Percentiles rank a stretch among this genome's conserved stretches.
Evolutionary conservation across 2,888 invertebrate genomes (phyloP).

Genomic region (Lepidochrysops patricia): DNA sequence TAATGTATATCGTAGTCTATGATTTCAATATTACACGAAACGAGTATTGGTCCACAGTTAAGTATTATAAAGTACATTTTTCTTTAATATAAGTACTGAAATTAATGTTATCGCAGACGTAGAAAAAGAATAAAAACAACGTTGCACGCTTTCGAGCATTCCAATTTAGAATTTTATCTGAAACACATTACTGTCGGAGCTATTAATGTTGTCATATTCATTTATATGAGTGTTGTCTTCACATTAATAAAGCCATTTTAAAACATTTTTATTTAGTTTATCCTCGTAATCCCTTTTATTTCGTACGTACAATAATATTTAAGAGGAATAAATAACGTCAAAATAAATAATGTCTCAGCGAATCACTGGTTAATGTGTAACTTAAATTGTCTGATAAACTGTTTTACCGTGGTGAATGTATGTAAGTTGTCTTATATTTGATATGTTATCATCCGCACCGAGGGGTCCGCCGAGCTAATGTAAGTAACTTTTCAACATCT

Average conservation of each 20-base stretch:
- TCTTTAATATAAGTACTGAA: too few relatives aligned
- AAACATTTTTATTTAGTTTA: not conserved
- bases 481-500: conserved; percentile 59
- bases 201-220: not conserved
- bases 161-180: not conserved
- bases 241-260: not conserved
- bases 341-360: conserved; percentile 8
- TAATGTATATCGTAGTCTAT: not conserved
- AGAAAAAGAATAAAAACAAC: not conserved
- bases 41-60: too few relatives aligned
- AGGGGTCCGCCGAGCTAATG: conserved; percentile 67
- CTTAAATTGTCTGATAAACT: conserved; percentile 13
- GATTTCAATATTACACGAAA: not conserved
- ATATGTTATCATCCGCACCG: conserved; percentile 40
- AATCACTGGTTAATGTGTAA: conserved; percentile 12
- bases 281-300: not conserved
- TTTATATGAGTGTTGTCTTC: not conserved
- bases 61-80: too few relatives aligned
- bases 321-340: conserved; percentile 1
- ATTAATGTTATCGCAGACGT: not conserved
- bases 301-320: not conserved
- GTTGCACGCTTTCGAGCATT: not conserved
- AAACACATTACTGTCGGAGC: not conserved
- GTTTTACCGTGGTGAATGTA: conserved; percentile 22
- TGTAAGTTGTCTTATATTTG: conserved; percentile 35